Conservation (phyloP, 2,888 invertebrate species). For the Mythimna lalbum region DNA sequence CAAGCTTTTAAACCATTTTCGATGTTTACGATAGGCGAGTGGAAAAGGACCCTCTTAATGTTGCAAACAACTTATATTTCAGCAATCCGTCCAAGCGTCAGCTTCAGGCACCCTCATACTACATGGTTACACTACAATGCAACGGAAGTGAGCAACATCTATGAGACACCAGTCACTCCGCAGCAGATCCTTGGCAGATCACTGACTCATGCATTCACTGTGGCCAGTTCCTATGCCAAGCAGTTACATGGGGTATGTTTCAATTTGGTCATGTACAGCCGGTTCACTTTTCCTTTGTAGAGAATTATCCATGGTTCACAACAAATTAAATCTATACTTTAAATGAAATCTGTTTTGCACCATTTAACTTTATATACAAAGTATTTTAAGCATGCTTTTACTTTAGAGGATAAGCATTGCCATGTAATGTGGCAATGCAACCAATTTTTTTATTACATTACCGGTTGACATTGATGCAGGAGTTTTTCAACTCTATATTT, state of each 20-base stretch:
- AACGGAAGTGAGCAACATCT: conserved; percentile 92
- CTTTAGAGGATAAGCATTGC: too few relatives aligned
- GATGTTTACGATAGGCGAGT: too few relatives aligned
- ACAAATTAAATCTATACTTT: not conserved
- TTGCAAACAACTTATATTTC: conserved; percentile 54
- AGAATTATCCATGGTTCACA: not conserved
- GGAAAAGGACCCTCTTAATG: too few relatives aligned
- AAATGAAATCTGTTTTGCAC: too few relatives aligned
- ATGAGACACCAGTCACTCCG: conserved; percentile 92
- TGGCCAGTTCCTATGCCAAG: conserved; percentile 94
- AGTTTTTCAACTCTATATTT: too few relatives aligned
- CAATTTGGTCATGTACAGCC: not conserved
- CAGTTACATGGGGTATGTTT: conserved; percentile 93
- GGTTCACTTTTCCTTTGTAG: not conserved
- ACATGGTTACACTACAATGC: conserved; percentile 93
- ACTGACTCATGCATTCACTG: conserved; percentile 94
- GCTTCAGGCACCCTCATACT: conserved; percentile 93
- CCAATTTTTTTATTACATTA: too few relatives aligned
- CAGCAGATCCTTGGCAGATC: conserved; percentile 93
- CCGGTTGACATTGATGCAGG: too few relatives aligned
- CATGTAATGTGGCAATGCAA: too few relatives aligned
- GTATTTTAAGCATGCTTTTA: too few relatives aligned
- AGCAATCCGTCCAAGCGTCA: conserved; percentile 88
- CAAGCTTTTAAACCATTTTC: too few relatives aligned
- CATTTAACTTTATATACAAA: too few relatives aligned